Evolutionary conservation across 2,888 invertebrate genomes (phyloP).

Genomic region (Chrysotoxum bicinctum): DNA sequence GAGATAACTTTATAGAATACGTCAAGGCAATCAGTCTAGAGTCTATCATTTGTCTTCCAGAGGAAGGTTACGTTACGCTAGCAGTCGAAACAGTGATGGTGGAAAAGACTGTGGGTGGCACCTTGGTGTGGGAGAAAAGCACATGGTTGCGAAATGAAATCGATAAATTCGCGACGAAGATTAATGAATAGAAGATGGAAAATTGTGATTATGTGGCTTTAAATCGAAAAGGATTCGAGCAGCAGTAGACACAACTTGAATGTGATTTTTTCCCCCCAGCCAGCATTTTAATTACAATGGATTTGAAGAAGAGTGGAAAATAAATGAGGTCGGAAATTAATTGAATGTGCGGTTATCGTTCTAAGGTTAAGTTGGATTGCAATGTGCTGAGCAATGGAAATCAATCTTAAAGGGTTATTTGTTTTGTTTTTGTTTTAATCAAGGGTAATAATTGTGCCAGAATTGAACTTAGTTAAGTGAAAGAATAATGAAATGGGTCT

Average conservation of each 20-base stretch:
- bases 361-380: background rate
- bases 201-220: constrained; percentile 28
- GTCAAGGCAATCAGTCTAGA: constrained; percentile 1
- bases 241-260: background rate
- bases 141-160: constrained; percentile 29
- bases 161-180: constrained; percentile 56
- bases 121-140: background rate
- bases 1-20: constrained; percentile 1
- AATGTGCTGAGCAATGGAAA: background rate
- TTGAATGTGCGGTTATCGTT: constrained; percentile 22
- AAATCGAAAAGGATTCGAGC: constrained; percentile 20
- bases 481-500: background rate
- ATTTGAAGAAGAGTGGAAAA: constrained; percentile 15
- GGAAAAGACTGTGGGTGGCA: background rate
- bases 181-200: constrained; percentile 31
- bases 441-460: background rate
- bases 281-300: constrained; percentile 9
- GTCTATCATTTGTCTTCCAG: constrained; percentile 41
- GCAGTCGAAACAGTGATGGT: background rate
- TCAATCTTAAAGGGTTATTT: background rate
- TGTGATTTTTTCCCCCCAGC: background rate
- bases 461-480: background rate
- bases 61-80: background rate
- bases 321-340: constrained; percentile 31
- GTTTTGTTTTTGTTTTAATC: background rate